These are phyloP conservation scores for Aproaerema taeniolella DNA, from an alignment of 2,888 invertebrate genomes.

Conservation along the genomic window DNA sequence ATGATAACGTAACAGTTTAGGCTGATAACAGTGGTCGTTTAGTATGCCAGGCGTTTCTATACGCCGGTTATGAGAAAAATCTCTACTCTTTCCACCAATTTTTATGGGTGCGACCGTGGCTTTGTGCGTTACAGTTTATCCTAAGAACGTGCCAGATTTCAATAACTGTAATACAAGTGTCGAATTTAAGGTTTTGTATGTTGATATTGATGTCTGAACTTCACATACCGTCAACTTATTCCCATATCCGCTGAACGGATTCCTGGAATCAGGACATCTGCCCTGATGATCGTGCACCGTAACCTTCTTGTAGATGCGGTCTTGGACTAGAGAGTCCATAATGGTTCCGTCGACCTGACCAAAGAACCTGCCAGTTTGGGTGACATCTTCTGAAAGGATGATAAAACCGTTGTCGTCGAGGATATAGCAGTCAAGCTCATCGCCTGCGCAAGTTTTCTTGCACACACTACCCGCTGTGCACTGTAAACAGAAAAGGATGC, in stretches of 20 bases:
- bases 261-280: slow-evolving; percentile 84
- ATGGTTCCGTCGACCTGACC: slow-evolving; percentile 96
- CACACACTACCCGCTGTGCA: slow-evolving; percentile 84
- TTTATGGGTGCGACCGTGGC: too few relatives aligned
- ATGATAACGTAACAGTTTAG: too few relatives aligned
- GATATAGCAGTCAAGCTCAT: slow-evolving; percentile 93
- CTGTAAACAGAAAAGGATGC: too few relatives aligned
- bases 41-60: too few relatives aligned
- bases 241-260: slow-evolving; percentile 78
- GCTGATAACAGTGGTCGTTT: too few relatives aligned
- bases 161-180: background rate
- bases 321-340: slow-evolving; percentile 94
- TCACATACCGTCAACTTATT: slow-evolving; percentile 45
- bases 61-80: too few relatives aligned
- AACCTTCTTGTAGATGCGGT: slow-evolving; percentile 92
- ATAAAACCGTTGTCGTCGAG: slow-evolving; percentile 97
- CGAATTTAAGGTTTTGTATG: too few relatives aligned
- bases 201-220: too few relatives aligned
- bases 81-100: too few relatives aligned
- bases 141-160: too few relatives aligned
- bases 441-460: slow-evolving; percentile 90
- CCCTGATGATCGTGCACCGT: slow-evolving; percentile 94
- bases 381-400: slow-evolving; percentile 90
- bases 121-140: too few relatives aligned
- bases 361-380: slow-evolving; percentile 94